Conservation (phyloP, 2,888 invertebrate species). For the Camponotus fellah region DNA sequence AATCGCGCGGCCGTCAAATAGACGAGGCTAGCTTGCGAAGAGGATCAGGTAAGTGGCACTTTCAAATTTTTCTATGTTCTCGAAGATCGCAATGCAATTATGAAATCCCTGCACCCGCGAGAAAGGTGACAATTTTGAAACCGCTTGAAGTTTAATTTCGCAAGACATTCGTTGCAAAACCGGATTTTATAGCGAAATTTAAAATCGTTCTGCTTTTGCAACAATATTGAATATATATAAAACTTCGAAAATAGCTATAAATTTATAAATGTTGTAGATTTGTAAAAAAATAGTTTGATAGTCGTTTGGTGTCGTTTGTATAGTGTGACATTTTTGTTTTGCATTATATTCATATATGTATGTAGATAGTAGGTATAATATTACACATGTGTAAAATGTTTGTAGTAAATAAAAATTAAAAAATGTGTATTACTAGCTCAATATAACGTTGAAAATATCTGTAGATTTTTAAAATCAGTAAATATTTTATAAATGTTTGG, state of each 20-base stretch:
- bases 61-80: neutral
- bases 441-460: neutral
- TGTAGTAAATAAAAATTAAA: neutral
- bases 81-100: neutral
- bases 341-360: neutral
- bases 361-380: neutral
- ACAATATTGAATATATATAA: neutral
- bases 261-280: neutral
- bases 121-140: neutral
- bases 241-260: neutral
- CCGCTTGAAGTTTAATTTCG: neutral
- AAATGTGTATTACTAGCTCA: neutral
- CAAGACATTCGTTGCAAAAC: neutral
- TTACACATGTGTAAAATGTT: neutral
- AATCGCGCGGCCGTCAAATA: conserved; percentile 91
- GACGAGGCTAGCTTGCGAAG: conserved; percentile 92
- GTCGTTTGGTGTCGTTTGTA: neutral
- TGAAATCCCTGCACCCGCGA: neutral
- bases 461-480: neutral
- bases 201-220: neutral
- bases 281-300: neutral
- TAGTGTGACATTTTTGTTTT: neutral
- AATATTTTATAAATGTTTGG: neutral
- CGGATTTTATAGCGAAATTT: neutral
- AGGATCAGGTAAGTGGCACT: conserved; percentile 90